Evolutionary conservation across 2,888 invertebrate genomes (phyloP), one percentile per base, ranked within the genome.

Genomic region (Acanthosepion lycidas): DNA sequence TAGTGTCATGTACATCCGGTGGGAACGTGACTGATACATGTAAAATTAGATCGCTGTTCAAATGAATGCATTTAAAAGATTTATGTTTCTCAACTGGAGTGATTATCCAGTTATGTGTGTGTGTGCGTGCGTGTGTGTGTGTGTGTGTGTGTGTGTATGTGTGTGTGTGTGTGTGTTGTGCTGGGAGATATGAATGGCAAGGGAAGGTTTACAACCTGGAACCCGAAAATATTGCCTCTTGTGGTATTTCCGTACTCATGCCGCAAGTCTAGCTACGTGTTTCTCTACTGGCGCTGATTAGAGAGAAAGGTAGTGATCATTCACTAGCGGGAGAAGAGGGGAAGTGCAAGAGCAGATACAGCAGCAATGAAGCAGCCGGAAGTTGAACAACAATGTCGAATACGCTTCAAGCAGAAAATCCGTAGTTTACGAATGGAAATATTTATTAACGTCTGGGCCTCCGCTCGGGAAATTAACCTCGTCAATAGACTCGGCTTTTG

Each of bases 381-480:
- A 78, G n/a, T 78, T 78, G 78, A 78, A 78, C 78, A 78, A 78
- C 78, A 78, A n/a, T 78, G 78, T 78, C n/a, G 78, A 78, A 78
- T 78, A 78, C n/a, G n/a, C 78, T 78, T 78, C n/a, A 23, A 78
- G 78, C 78, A n/a, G 78, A 78, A n/a, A 78, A 78, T 78, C 78
- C n/a, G n/a, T n/a, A n/a, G n/a, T 78, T 78, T 78, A 78, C n/a
- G 78, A 33, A 33, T n/a, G n/a, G 78, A 78, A 78, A 78, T 78
- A 78, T 78, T 78, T 78, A 78, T 78, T 78, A 78, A 12, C n/a
- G n/a, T 78, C 78, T 78, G n/a, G 9, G n/a, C n/a, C n/a, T 78
- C n/a, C 78, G 33, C 78, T 78, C 78, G 78, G 78, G 78, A 78
- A 78, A 78, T 78, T 78, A 78, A 78, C 78, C 78, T 18, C 78